These are phyloP conservation scores for Struthidea cinerea DNA, from an alignment of 2,113 vertebrate genomes.

Conservation along the genomic window DNA sequence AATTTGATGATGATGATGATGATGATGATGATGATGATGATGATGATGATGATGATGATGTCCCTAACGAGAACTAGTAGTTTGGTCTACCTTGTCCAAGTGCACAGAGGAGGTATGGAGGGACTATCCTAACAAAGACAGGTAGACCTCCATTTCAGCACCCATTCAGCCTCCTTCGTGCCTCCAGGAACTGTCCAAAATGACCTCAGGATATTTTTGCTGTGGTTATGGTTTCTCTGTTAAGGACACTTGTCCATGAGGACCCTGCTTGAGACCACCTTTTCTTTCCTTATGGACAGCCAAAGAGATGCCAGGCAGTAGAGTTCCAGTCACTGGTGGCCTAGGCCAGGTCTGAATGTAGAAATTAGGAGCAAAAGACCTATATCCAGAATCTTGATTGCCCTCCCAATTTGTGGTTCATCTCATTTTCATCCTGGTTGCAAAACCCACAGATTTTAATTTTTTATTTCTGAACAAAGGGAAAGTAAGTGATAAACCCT, in stretches of 20 bases:
- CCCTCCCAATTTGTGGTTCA: neutral
- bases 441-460: rapidly evolving
- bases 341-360: neutral
- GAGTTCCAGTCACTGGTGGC: neutral
- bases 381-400: neutral
- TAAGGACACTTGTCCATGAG: neutral
- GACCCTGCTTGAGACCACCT: neutral
- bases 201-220: neutral
- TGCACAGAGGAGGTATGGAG: neutral
- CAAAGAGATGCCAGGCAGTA: neutral
- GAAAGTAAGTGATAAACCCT: neutral
- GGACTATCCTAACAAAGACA: neutral
- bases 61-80: neutral
- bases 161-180: neutral
- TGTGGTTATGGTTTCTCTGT: neutral
- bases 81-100: neutral
- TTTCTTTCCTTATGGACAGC: neutral
- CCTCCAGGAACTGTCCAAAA: neutral
- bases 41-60: neutral
- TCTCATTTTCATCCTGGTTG: neutral
- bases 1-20: neutral
- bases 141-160: neutral
- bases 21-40: neutral
- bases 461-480: neutral
- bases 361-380: neutral